These are phyloP conservation scores for Caenorhabditis sp. DNA, from an alignment of 2,888 invertebrate species.

Conservation along the genomic window DNA sequence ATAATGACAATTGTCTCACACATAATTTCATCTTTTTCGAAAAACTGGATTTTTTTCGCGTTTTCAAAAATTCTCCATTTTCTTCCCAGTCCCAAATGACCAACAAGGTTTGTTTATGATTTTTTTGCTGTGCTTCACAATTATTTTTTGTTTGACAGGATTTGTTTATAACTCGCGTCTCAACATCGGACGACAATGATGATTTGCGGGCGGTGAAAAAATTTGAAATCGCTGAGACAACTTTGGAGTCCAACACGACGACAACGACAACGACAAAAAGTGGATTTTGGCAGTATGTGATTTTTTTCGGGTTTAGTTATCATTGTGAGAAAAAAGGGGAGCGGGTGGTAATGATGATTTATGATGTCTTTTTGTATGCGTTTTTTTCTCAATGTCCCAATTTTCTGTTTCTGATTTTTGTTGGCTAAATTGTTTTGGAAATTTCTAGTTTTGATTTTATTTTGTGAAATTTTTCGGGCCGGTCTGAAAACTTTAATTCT, in stretches of 20 bases:
- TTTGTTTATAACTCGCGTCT: background rate
- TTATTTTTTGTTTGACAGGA: background rate
- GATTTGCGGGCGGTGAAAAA: background rate
- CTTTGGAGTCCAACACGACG: too few species aligned
- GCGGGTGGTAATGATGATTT: too few species aligned
- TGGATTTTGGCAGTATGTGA: background rate
- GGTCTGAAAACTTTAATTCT: too few species aligned
- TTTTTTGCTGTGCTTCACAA: background rate
- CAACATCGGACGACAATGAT: background rate
- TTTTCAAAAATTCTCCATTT: background rate
- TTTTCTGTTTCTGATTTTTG: too few species aligned
- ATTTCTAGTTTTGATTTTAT: too few species aligned
- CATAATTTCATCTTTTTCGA: background rate
- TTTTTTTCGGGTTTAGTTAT: too few species aligned
- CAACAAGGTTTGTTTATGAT: background rate
- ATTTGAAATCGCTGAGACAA: background rate
- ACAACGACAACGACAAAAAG: background rate
- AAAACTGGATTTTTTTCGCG: background rate
- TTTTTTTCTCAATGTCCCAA: too few species aligned
- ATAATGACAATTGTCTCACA: background rate
- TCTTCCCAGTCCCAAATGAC: background rate
- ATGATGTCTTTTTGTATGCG: too few species aligned
- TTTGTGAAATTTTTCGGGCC: too few species aligned
- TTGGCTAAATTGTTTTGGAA: too few species aligned
- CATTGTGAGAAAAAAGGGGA: too few species aligned